Evolutionary conservation across 2,113 vertebrate species (phyloP), one percentile per base, ranked within the genome.

Genomic region (Engraulis encrasicolus): DNA sequence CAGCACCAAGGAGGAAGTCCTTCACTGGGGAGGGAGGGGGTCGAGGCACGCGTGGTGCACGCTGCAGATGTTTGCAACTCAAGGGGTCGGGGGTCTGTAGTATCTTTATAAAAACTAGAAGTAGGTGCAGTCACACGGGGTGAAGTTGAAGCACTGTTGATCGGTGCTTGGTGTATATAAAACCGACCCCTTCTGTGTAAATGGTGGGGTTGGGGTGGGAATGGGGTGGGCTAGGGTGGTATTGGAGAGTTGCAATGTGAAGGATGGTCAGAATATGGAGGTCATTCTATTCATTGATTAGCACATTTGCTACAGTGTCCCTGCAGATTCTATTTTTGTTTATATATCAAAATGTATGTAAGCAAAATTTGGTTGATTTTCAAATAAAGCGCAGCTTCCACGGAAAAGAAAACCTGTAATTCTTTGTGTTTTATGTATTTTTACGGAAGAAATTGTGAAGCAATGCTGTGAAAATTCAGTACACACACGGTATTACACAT

Each of bases 321-420:
- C 94, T 95, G 95, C 96, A 97, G 95, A 97, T 96, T 97, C 95
- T 98, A 97, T 97, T 97, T 97, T 97, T 97, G 95, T 97, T 98
- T 96, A 97, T 96, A 85, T 86, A 84, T 85, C 96, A 94, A 95
- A 88, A 85, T 95, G 95, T 97, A 96, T 90, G 96, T 97, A 96
- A 96, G 96, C 95, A 93, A 94, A 95, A 96, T 94, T 96, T 94
- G 94, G 96, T 96, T 96, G 95, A 95, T 97, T 97, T 97, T 96
- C 95, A 96, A 98, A 98, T 98, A 98, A 98, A 97, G 96, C 95
- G 96, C 96, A 97, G 97, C 97, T 98, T 98, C 96, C 96, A 97
- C 96, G 95, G 90, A 94, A 89, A 84, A 91, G 1, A 36, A 27
- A 15, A 19, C 40, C 50, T 23, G 23, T 14, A 1, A 50, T 40